Conservation (phyloP, 2,888 invertebrate genomes). For the Yponomeuta sedellus region DNA sequence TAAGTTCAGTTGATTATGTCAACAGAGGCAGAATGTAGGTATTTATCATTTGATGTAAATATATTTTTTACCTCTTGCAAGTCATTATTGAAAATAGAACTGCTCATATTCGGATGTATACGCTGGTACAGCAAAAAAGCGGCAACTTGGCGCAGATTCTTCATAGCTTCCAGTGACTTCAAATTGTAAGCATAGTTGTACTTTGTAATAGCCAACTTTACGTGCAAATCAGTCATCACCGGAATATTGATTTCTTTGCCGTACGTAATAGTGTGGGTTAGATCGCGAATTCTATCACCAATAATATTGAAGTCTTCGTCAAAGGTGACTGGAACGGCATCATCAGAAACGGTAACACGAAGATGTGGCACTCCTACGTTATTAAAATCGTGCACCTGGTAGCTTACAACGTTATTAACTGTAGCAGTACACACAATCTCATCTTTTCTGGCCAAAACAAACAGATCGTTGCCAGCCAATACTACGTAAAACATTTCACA, state of each 20-base stretch:
- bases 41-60: not conserved
- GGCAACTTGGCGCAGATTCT: conserved; percentile 42
- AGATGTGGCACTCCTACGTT: conserved; percentile 44
- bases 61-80: conserved; percentile 33
- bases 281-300: not conserved
- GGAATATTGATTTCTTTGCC: not conserved
- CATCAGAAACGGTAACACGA: conserved; percentile 42
- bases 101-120: conserved; percentile 35
- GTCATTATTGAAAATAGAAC: conserved; percentile 33
- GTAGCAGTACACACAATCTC: conserved; percentile 32
- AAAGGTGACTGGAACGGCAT: conserved; percentile 51
- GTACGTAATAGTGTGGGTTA: conserved; percentile 27
- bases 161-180: conserved; percentile 36
- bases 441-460: conserved; percentile 40
- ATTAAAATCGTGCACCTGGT: conserved; percentile 37
- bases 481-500: conserved; percentile 52
- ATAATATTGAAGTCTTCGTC: conserved; percentile 47
- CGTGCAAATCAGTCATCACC: conserved; percentile 36
- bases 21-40: too few species aligned
- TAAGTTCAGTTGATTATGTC: too few species aligned
- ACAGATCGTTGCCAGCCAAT: conserved; percentile 33
- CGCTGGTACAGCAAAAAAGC: conserved; percentile 40
- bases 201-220: conserved; percentile 50
- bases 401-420: conserved; percentile 40
- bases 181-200: conserved; percentile 46